phyloP scores from a whole-genome alignment of 2,113 vertebrate genomes.

The Muscicapa adusta region DNA sequence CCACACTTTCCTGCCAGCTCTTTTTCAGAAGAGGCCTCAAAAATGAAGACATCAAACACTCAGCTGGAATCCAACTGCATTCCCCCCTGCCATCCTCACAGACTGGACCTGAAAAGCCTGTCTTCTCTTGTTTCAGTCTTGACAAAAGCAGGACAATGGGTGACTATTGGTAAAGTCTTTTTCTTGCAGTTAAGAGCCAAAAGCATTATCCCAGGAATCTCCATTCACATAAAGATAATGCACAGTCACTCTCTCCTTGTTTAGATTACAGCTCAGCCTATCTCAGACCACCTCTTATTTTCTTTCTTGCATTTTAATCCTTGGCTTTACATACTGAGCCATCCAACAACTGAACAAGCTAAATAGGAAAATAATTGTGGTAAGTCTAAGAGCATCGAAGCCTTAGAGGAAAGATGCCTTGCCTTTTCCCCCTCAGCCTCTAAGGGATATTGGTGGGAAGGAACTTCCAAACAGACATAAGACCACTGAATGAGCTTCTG shows the following conservation, averaged over 20 bases:
- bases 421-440: constrained; percentile 56
- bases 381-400: constrained; percentile 68
- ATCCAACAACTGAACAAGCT: constrained; percentile 65
- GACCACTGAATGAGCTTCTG: constrained; percentile 50
- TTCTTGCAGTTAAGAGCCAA: constrained; percentile 55
- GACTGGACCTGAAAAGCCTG: constrained; percentile 68
- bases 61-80: constrained; percentile 73
- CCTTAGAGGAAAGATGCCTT: constrained; percentile 69
- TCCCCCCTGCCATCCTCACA: constrained; percentile 68
- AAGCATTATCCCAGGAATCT: constrained; percentile 72
- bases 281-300: constrained; percentile 69
- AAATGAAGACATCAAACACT: constrained; percentile 82
- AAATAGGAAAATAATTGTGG: constrained; percentile 72
- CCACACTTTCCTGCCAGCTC: constrained; percentile 50
- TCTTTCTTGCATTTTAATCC: constrained; percentile 79
- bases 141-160: constrained; percentile 84
- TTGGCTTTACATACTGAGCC: constrained; percentile 62
- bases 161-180: constrained; percentile 71
- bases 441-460: constrained; percentile 63
- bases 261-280: constrained; percentile 70
- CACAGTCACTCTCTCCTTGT: constrained; percentile 62
- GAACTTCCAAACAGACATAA: constrained; percentile 42
- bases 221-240: constrained; percentile 80
- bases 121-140: constrained; percentile 71
- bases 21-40: constrained; percentile 57